These are phyloP conservation scores for Tetheella fluctuosa DNA, from an alignment of 2,888 invertebrate genomes.

Conservation along the genomic window DNA sequence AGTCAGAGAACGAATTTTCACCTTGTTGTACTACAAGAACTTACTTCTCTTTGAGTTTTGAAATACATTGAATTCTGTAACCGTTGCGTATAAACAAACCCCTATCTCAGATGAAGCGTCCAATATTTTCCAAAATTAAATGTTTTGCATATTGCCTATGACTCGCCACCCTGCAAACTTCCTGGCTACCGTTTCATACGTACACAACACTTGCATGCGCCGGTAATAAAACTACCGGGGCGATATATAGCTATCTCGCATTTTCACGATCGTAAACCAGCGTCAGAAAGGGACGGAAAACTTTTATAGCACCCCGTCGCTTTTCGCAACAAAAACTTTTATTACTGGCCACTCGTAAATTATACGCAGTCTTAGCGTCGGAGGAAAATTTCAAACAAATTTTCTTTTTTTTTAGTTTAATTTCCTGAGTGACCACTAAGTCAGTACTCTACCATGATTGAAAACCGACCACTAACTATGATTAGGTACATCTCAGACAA, in stretches of 20 bases:
- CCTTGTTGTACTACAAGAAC: no score
- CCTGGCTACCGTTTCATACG: slow-evolving; percentile 31
- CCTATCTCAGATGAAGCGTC: background rate
- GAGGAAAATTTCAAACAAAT: slow-evolving; percentile 47
- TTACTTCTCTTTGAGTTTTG: background rate
- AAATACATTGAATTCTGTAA: background rate
- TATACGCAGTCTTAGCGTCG: slow-evolving; percentile 67
- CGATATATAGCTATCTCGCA: slow-evolving; percentile 73
- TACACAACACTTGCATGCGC: slow-evolving; percentile 52
- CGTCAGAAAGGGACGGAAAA: slow-evolving; percentile 64
- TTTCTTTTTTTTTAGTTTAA: slow-evolving; percentile 17
- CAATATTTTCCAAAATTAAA: slow-evolving; percentile 5
- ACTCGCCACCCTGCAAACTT: slow-evolving; percentile 27
- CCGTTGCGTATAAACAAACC: background rate
- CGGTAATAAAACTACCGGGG: slow-evolving; percentile 73
- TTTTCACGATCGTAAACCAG: slow-evolving; percentile 73
- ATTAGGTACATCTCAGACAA: background rate
- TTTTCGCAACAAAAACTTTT: slow-evolving; percentile 81
- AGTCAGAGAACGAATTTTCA: no score
- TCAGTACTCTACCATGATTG: slow-evolving; percentile 10
- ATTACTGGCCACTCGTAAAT: slow-evolving; percentile 79
- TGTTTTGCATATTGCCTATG: slow-evolving; percentile 33
- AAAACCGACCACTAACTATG: background rate
- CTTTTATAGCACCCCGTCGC: slow-evolving; percentile 70
- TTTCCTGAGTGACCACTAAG: slow-evolving; percentile 14